phyloP scores from a whole-genome alignment of 2,113 vertebrate species.

The Tiliqua scincoides region DNA sequence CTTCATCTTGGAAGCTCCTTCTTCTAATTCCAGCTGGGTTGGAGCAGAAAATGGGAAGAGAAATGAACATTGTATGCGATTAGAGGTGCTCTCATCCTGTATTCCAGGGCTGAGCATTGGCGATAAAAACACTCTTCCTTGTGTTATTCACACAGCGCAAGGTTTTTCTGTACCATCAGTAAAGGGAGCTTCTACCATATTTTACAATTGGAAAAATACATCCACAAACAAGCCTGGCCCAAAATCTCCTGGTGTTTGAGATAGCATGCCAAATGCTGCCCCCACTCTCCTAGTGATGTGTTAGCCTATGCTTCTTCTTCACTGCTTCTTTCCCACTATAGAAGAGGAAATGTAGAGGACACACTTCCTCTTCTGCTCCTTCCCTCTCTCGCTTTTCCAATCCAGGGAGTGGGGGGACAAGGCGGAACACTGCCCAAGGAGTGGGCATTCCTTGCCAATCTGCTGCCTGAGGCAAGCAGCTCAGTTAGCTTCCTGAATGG shows the following conservation, averaged over 20 bases:
- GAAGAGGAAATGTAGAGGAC: too few relatives aligned
- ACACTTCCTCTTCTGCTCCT: too few relatives aligned
- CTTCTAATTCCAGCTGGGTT: neutral
- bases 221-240: too few relatives aligned
- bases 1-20: neutral
- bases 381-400: too few relatives aligned
- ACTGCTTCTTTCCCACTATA: too few relatives aligned
- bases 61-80: neutral
- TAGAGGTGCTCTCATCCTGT: neutral
- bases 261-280: neutral
- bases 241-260: neutral
- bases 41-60: neutral
- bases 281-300: too few relatives aligned
- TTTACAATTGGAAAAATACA: neutral
- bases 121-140: neutral
- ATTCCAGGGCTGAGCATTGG: neutral
- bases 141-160: neutral
- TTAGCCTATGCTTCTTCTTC: too few relatives aligned
- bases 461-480: too few relatives aligned
- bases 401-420: too few relatives aligned
- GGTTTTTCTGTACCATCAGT: neutral
- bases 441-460: too few relatives aligned
- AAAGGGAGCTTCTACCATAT: neutral
- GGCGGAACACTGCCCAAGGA: too few relatives aligned
- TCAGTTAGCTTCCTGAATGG: too few relatives aligned